Evolutionary conservation across 2,113 vertebrate species (phyloP).

Genomic region (Climacteris rufus): DNA sequence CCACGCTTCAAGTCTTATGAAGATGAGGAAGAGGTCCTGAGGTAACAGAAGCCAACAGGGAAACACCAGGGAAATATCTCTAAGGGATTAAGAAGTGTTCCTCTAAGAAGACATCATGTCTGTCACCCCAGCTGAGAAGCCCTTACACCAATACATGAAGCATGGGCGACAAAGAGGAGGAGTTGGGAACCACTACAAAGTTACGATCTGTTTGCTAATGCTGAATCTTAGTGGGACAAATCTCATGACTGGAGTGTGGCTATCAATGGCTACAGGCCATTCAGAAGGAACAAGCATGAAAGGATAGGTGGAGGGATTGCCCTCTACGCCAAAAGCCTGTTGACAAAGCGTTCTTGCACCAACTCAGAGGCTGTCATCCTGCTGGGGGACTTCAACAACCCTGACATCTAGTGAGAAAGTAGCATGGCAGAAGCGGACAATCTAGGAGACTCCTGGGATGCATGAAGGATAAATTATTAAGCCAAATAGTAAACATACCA

Average conservation of each 20-base stretch:
- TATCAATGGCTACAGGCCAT: neutral
- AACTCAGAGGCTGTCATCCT: neutral
- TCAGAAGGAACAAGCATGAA: neutral
- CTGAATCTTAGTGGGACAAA: neutral
- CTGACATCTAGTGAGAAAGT: fast-evolving
- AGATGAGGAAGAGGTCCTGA: neutral
- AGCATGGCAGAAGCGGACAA: neutral
- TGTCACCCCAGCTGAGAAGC: neutral
- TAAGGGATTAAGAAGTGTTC: neutral
- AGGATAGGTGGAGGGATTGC: neutral
- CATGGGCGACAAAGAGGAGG: neutral
- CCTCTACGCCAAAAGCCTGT: neutral
- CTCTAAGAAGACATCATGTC: neutral
- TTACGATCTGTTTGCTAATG: neutral
- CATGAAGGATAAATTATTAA: neutral
- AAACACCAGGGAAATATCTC: neutral
- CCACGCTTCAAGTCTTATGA: fast-evolving
- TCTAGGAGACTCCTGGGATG: too few species aligned
- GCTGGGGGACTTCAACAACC: fast-evolving
- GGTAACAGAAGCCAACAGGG: neutral
- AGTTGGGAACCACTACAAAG: neutral
- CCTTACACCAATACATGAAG: neutral
- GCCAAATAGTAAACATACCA: neutral
- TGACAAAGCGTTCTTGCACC: neutral
- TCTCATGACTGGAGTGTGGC: neutral